Evolutionary conservation across 2,113 vertebrate genomes (phyloP).

Genomic region (Phodopus roborovskii): DNA sequence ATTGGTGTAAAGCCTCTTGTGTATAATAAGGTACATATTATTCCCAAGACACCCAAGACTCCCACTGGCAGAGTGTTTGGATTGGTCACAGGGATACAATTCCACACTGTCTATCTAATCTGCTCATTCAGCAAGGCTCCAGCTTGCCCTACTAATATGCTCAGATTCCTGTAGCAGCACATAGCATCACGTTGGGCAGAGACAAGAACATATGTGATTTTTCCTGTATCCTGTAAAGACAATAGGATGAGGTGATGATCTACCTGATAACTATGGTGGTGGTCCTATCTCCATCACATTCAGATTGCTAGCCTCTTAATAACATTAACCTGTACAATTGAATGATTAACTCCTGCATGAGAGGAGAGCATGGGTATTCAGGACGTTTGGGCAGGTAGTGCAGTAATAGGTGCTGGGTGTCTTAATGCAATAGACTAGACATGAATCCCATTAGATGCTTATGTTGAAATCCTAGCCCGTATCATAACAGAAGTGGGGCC

Average conservation of each 20-base stretch:
- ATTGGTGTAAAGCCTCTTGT: not conserved
- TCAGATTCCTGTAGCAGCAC: not conserved
- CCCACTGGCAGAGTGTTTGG: not conserved
- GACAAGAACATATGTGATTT: not conserved
- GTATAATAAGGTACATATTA: not conserved
- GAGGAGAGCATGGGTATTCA: not conserved
- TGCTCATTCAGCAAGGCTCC: not conserved
- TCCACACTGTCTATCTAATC: rapidly evolving
- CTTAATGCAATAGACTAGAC: not conserved
- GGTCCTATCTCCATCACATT: not conserved
- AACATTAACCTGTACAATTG: not conserved
- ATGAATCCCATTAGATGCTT: not conserved
- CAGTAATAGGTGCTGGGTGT: not conserved
- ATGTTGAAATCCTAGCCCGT: not conserved
- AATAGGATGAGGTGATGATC: not conserved
- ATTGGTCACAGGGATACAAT: not conserved
- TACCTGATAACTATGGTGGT: not conserved
- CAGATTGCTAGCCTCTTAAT: not conserved
- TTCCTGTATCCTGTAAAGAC: not conserved
- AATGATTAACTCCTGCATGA: not conserved
- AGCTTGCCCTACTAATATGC: not conserved
- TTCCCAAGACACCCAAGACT: not conserved
- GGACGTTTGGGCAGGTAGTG: not conserved
- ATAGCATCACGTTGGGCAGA: not conserved
- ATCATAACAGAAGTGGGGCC: not conserved